A percentile compares a stretch with the other conserved stretches of the same genome.
These are phyloP conservation scores for Atlantisia rogersi DNA, from an alignment of 2,113 vertebrate genomes.

Conservation along the genomic window DNA sequence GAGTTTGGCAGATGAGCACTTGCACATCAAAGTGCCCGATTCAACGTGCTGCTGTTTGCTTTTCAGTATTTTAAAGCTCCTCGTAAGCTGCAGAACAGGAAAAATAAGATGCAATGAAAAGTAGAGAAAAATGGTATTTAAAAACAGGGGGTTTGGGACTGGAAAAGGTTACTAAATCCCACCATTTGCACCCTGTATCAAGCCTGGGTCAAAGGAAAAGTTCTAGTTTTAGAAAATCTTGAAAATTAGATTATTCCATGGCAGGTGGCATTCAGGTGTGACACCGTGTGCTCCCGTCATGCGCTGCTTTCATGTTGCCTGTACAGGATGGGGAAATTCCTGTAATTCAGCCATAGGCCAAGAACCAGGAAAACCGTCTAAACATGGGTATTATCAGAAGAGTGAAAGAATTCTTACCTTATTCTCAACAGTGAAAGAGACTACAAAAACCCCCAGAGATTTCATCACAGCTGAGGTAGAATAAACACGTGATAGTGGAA, in stretches of 20 bases:
- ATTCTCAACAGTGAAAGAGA: not conserved
- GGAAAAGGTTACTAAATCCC: not conserved
- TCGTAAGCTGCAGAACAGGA: not conserved
- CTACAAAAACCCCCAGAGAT: not conserved
- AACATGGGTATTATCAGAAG: fast-evolving
- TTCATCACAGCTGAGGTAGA: not conserved
- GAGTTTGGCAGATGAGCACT: constrained; percentile 13
- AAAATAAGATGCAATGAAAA: not conserved
- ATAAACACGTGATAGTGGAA: not conserved
- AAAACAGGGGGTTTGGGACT: not conserved
- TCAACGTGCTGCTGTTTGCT: not conserved
- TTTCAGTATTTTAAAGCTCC: not conserved
- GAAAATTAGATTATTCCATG: not conserved
- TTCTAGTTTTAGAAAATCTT: not conserved
- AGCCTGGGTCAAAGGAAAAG: not conserved
- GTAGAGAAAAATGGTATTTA: not conserved
- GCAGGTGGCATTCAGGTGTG: not conserved
- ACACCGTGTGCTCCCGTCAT: not conserved
- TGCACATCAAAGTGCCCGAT: not conserved
- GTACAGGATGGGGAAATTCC: not conserved
- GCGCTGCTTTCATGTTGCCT: fast-evolving
- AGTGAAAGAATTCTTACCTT: not conserved
- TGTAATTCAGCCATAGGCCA: not conserved
- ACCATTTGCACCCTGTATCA: not conserved
- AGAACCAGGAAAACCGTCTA: not conserved